Evolutionary conservation across 2,888 invertebrate genomes (phyloP).

Genomic region (Apamea sordens): DNA sequence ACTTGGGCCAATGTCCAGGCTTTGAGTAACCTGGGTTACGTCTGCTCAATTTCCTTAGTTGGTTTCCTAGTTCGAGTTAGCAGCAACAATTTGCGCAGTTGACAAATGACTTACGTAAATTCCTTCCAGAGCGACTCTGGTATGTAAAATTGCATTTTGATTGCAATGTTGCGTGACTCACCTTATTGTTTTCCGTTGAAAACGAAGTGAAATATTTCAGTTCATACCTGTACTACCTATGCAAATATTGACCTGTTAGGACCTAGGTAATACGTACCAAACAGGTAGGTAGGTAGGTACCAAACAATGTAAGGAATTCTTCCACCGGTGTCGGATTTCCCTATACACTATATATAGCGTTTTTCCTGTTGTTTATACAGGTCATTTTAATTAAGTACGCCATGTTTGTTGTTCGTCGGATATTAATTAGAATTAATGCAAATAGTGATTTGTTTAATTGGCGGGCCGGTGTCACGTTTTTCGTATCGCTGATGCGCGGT

Average conservation of each 20-base stretch:
- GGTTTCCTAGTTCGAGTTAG: conserved; percentile 9
- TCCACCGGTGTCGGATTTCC: conserved; percentile 58
- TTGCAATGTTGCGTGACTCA: conserved; percentile 51
- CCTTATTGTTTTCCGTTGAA: conserved; percentile 48
- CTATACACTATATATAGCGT: conserved; percentile 60
- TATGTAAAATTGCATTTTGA: conserved; percentile 56
- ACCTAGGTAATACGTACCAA: neutral
- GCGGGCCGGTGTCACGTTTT: conserved; percentile 42
- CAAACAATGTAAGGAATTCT: conserved; percentile 47
- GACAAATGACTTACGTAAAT: conserved; percentile 45
- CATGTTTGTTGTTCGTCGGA: conserved; percentile 47
- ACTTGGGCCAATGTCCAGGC: neutral
- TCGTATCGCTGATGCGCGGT: conserved; percentile 12
- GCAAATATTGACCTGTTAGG: conserved; percentile 43
- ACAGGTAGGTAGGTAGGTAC: neutral
- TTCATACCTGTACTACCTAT: conserved; percentile 21
- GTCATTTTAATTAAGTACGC: conserved; percentile 58
- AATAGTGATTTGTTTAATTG: conserved; percentile 54
- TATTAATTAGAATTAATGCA: conserved; percentile 56
- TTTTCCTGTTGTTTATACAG: conserved; percentile 70
- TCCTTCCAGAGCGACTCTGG: conserved; percentile 5
- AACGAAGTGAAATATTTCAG: conserved; percentile 44
- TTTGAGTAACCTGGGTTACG: conserved; percentile 24
- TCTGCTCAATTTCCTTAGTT: conserved; percentile 23
- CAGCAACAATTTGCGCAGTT: conserved; percentile 41